phyloP scores from a whole-genome alignment of 2,113 vertebrate genomes.

The Cephalopterus ornatus region DNA sequence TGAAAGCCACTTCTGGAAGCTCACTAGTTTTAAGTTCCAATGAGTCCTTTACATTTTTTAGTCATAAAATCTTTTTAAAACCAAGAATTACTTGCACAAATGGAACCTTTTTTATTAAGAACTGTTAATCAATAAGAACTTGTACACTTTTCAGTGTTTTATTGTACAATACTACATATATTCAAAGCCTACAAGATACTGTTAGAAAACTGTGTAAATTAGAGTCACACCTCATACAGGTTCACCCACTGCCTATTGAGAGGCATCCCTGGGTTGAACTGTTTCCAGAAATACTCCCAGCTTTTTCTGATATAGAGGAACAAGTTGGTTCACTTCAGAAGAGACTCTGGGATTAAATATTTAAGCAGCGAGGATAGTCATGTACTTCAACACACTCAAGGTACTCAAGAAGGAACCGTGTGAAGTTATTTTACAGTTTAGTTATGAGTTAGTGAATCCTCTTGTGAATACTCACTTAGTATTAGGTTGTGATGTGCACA shows the following conservation, averaged over 20 bases:
- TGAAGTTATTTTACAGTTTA: background rate
- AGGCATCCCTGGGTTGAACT: background rate
- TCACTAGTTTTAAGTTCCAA: background rate
- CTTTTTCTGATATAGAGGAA: background rate
- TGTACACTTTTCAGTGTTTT: background rate
- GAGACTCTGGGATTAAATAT: background rate
- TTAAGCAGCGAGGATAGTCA: background rate
- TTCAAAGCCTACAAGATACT: background rate
- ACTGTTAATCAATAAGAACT: background rate
- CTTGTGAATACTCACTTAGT: background rate
- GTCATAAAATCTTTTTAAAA: background rate
- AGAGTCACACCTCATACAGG: background rate
- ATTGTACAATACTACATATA: rapidly evolving
- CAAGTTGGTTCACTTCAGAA: background rate
- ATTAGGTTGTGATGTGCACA: background rate
- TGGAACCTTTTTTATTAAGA: background rate
- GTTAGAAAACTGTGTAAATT: background rate
- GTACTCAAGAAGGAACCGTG: background rate
- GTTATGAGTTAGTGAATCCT: background rate
- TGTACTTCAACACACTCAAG: rapidly evolving
- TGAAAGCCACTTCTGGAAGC: background rate
- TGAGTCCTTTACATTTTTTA: background rate
- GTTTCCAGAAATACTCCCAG: background rate
- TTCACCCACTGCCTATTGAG: background rate
- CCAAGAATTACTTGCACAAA: background rate